Evolutionary conservation across 2,797 vertebrate genomes (phyloP).

Genomic region (Spatula clypeata): DNA sequence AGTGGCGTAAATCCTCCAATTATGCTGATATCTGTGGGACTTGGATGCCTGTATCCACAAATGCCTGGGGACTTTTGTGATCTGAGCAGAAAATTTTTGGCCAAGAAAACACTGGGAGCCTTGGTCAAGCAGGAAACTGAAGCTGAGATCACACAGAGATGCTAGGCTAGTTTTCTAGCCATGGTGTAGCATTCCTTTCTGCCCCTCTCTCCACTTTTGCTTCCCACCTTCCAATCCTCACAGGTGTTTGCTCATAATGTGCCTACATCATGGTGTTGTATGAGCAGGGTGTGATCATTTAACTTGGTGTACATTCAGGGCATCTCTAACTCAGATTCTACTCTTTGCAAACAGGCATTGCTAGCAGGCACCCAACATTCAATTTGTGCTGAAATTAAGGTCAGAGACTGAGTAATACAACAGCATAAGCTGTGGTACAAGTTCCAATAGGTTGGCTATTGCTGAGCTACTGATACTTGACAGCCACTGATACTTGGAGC

Average conservation of each 20-base stretch:
- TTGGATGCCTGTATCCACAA: neutral
- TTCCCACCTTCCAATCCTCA: neutral
- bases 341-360: neutral
- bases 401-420: neutral
- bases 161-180: neutral
- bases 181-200: accelerated
- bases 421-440: neutral
- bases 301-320: neutral
- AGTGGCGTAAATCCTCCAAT: neutral
- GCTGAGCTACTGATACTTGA: neutral
- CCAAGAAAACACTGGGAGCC: neutral
- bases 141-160: neutral
- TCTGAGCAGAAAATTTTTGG: neutral
- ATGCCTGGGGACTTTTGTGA: neutral
- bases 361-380: accelerated
- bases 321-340: neutral
- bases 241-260: neutral
- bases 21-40: neutral
- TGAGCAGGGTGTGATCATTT: neutral
- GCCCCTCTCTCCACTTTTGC: neutral
- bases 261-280: accelerated
- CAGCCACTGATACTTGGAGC: neutral
- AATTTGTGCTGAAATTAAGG: neutral
- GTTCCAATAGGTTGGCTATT: neutral
- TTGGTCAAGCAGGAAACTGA: neutral